Conservation (phyloP, 1,140 invertebrate species). For the Acromyrmex echinatior region DNA sequence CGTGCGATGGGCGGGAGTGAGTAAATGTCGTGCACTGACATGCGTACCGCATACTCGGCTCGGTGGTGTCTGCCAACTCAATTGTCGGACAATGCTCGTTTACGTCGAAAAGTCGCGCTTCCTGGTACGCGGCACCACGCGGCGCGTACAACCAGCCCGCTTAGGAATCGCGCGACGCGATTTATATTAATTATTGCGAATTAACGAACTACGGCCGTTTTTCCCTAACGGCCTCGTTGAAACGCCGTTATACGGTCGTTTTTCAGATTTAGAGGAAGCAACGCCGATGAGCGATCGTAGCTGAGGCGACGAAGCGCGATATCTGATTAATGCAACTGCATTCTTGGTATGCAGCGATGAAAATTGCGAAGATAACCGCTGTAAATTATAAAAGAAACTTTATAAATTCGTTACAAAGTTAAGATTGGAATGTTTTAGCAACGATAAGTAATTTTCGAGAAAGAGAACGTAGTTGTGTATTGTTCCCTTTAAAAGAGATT, state of each 20-base stretch:
- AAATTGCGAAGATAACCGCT: neutral
- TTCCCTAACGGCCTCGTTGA: conserved; percentile 52
- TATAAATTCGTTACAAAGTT: neutral
- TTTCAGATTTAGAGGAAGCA: conserved; percentile 37
- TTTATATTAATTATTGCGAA: conserved; percentile 60
- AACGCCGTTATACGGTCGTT: conserved; percentile 30
- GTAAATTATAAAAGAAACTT: neutral
- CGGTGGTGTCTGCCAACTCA: conserved; percentile 58
- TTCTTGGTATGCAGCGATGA: neutral
- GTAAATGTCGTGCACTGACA: conserved; percentile 35
- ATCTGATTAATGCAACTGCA: conserved; percentile 35
- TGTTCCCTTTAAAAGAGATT: neutral
- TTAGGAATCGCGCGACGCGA: conserved; percentile 25
- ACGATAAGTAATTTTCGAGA: neutral
- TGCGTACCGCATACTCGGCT: conserved; percentile 14
- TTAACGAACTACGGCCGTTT: conserved; percentile 59
- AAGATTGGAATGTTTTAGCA: neutral
- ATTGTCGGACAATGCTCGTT: conserved; percentile 63
- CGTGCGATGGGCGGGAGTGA: conserved; percentile 28
- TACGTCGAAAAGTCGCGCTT: conserved; percentile 36
- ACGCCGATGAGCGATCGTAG: neutral
- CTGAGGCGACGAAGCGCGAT: conserved; percentile 18
- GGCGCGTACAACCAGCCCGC: neutral
- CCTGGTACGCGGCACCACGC: conserved; percentile 34
- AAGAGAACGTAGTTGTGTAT: neutral